Evolutionary conservation across 1,140 invertebrate genomes (phyloP).

Genomic region (Lanistes nyassanus): DNA sequence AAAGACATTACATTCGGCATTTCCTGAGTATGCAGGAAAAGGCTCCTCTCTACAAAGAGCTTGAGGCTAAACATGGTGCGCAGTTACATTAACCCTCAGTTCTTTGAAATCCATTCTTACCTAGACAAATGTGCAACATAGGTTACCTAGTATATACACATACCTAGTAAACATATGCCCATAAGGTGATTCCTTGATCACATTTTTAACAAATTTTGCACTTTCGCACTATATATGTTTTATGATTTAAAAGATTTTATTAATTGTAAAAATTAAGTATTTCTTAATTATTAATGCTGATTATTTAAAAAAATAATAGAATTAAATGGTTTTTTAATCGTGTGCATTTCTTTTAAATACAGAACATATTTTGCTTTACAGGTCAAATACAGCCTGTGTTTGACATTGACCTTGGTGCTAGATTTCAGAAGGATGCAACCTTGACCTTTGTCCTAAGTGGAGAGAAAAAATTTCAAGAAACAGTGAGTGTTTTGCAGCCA

Average conservation of each 20-base stretch:
- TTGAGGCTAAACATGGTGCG: constrained; percentile 56
- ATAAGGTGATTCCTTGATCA: too few relatives aligned
- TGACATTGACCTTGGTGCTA: constrained; percentile 46
- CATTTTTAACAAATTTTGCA: too few relatives aligned
- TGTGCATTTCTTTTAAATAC: background rate
- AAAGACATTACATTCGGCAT: constrained; percentile 48
- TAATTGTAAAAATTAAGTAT: too few relatives aligned
- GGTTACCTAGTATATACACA: too few relatives aligned
- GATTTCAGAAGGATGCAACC: constrained; percentile 45
- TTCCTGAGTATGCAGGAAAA: constrained; percentile 44
- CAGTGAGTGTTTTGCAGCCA: constrained; percentile 42
- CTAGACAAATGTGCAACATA: too few relatives aligned
- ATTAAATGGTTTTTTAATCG: background rate
- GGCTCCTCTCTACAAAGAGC: constrained; percentile 40
- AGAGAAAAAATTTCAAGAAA: constrained; percentile 31
- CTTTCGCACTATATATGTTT: too few relatives aligned
- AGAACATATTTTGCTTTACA: constrained; percentile 15
- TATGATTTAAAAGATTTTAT: too few relatives aligned
- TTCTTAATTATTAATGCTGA: background rate
- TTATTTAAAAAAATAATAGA: background rate
- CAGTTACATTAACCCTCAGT: too few relatives aligned
- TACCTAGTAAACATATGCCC: too few relatives aligned
- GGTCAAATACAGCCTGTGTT: constrained; percentile 44
- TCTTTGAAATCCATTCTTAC: too few relatives aligned
- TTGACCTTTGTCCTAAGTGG: constrained; percentile 44